Conservation (phyloP, 2,797 vertebrate species). For the Oreochromis grahami region DNA sequence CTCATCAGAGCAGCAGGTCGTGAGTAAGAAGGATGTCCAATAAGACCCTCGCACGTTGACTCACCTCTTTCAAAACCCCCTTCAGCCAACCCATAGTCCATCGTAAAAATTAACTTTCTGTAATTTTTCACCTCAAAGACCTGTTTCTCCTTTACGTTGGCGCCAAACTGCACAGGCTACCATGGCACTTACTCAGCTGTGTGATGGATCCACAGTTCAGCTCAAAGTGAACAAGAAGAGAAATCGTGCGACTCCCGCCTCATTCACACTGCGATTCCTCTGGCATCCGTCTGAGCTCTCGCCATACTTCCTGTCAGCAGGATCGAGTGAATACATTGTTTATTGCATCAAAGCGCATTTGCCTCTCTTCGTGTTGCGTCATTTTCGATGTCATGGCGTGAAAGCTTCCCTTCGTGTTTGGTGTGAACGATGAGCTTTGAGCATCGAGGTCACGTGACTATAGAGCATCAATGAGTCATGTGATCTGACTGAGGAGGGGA, state of each 20-base stretch:
- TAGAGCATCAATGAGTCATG: neutral
- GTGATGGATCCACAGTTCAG: neutral
- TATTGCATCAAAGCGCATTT: neutral
- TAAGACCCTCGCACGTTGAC: neutral
- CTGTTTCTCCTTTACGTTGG: neutral
- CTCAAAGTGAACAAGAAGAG: neutral
- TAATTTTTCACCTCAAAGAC: neutral
- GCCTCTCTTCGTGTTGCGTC: neutral
- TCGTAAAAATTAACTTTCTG: fast-evolving
- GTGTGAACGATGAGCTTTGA: neutral
- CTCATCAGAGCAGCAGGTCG: neutral
- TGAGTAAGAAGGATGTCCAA: neutral
- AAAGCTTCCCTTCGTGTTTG: neutral
- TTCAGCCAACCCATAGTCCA: neutral
- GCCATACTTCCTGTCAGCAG: neutral
- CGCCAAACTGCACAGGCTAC: neutral
- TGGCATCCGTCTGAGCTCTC: neutral
- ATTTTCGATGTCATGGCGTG: neutral
- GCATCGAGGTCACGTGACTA: neutral
- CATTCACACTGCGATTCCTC: neutral
- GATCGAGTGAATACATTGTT: fast-evolving
- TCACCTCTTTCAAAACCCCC: neutral
- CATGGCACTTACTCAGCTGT: neutral
- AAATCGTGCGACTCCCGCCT: fast-evolving
- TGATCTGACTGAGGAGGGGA: neutral